A percentile compares a stretch with the other conserved stretches of the same genome.
Conservation (phyloP, 1,140 invertebrate species). For the Oreohelix idahoensis region DNA sequence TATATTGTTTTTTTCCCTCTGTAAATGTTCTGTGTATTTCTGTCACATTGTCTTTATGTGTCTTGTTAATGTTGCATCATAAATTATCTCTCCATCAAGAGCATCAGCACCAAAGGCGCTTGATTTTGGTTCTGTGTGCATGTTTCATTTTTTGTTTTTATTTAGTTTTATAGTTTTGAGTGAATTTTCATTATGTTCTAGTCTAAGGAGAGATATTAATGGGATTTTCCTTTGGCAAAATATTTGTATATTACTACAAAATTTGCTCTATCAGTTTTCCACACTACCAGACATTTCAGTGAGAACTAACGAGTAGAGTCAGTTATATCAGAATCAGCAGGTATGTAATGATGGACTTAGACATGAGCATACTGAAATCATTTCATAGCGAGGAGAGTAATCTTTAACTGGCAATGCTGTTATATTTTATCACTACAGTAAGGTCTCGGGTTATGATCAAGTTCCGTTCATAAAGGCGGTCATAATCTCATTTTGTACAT, state of each 20-base stretch:
- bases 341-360: neutral
- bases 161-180: neutral
- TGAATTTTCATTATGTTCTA: slow-evolving; percentile 27
- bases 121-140: neutral
- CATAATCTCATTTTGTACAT: too few relatives aligned
- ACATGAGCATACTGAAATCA: slow-evolving; percentile 19
- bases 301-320: neutral
- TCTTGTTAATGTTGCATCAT: neutral
- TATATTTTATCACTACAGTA: neutral
- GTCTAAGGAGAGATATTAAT: neutral
- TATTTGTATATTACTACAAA: too few relatives aligned
- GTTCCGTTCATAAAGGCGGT: too few relatives aligned
- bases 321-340: neutral
- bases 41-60: neutral
- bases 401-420: neutral
- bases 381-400: neutral
- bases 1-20: too few relatives aligned
- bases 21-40: too few relatives aligned
- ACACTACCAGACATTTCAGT: neutral
- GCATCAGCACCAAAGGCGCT: neutral
- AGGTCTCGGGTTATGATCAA: too few relatives aligned
- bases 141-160: neutral
- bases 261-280: neutral
- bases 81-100: neutral
- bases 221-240: neutral